These are phyloP conservation scores for Drosophila sp. DNA, from an alignment of 1,140 invertebrate genomes.

Conservation along the genomic window DNA sequence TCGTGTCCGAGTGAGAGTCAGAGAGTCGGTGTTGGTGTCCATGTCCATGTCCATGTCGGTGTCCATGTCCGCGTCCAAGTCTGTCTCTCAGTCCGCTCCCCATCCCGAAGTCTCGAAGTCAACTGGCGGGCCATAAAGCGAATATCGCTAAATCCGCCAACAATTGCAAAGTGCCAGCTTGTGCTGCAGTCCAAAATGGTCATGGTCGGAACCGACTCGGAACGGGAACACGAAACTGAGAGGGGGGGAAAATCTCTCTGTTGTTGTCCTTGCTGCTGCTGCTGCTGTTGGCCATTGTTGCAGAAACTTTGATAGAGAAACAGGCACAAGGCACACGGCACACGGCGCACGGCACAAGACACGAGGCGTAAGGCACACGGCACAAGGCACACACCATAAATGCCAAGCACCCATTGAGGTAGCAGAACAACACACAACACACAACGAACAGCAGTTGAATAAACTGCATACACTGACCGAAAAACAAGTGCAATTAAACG, in stretches of 20 bases:
- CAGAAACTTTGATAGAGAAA: slow-evolving; percentile 52
- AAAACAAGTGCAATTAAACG: too few species aligned
- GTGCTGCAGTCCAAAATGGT: slow-evolving; percentile 50
- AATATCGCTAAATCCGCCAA: slow-evolving; percentile 63
- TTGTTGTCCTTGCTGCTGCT: neutral
- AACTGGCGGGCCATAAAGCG: slow-evolving; percentile 64
- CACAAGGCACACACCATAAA: slow-evolving; percentile 49
- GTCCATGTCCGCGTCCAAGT: slow-evolving; percentile 6
- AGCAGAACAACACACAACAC: slow-evolving; percentile 3
- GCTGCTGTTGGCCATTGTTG: slow-evolving; percentile 44
- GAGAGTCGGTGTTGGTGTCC: neutral
- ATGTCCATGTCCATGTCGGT: neutral
- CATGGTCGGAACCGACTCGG: slow-evolving; percentile 16
- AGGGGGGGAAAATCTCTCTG: neutral
- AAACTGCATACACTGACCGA: slow-evolving; percentile 10
- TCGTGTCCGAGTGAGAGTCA: neutral
- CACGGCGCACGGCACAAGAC: neutral
- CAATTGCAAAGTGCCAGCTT: slow-evolving; percentile 56
- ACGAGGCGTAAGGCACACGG: slow-evolving; percentile 12
- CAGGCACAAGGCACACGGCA: slow-evolving; percentile 26
- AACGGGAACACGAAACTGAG: neutral
- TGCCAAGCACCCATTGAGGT: slow-evolving; percentile 64
- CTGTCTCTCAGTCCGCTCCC: neutral
- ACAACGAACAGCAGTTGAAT: neutral
- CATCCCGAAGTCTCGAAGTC: slow-evolving; percentile 40